Evolutionary conservation across 2,888 invertebrate species (phyloP), one percentile per base, ranked within the genome.

Genomic region (Danaus chrysippus): DNA sequence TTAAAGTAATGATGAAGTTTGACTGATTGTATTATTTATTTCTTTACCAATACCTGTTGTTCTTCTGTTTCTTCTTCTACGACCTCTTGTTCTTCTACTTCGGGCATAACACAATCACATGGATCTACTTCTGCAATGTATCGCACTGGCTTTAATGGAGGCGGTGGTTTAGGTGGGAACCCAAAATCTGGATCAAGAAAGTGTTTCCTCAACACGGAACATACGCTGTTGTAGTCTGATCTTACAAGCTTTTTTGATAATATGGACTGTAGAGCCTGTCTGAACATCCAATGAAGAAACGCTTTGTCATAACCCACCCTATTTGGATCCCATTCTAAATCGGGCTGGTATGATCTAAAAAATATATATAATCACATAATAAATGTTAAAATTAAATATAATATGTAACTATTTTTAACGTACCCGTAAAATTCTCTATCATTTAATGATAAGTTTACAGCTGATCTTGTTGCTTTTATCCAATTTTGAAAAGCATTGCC

Each of bases 151-250:
- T 61, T 75, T 0, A 49, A 17, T 17, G 74, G 54, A 0, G 82
- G 78, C 0, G 8, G 12, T 1, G 83, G 80, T 61, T 84, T 84
- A 0, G 71, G 73, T 1, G 84, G 80, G 8, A 89, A 68, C 5
- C 91, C 89, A 68, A 90, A 87, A 34, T 87, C 82, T 13, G 91
- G 90, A 60, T 89, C 89, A 15, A 76, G 73, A 3, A 91, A 81
- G 58, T 76, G 81, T 34, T 74, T 75, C 58, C 88, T 79, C 0
- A 90, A 64, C 0, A 83, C 73, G 1, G 46, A 13, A 61, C 81
- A 81, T 0, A 78, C 79, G 0, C 71, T 52, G 0, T 65, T 67
- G 56, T 65, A 82, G 5, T 90, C 90, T 0, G 52, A 0, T 0
- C 63, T 34, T 0, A 53, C 41, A 0, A 90, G 68, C n/a, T 70